A percentile compares a stretch with the other conserved stretches of the same genome.
Evolutionary conservation across 2,113 vertebrate genomes (phyloP).

Genomic region (Esox niger): DNA sequence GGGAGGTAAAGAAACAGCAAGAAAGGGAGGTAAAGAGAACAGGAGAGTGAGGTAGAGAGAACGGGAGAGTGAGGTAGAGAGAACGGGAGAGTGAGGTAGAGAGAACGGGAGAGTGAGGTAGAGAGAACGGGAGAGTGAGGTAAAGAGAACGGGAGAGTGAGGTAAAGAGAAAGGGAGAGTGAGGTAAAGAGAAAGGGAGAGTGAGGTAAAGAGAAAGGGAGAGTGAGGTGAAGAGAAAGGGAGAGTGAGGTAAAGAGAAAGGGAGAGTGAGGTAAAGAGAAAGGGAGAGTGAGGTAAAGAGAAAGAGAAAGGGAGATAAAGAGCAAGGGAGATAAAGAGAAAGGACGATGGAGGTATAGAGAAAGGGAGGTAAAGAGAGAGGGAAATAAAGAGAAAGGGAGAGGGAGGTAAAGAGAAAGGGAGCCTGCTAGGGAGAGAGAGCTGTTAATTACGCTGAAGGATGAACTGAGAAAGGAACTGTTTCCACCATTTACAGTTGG

Average conservation of each 20-base stretch:
- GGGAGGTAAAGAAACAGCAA: too few species aligned
- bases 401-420: neutral
- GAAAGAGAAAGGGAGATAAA: slow-evolving; percentile 27
- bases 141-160: neutral
- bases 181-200: slow-evolving; percentile 16
- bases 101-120: neutral
- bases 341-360: neutral
- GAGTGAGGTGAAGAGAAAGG: slow-evolving; percentile 9
- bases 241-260: slow-evolving; percentile 52
- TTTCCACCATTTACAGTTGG: too few species aligned
- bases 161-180: slow-evolving; percentile 11
- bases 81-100: too few species aligned
- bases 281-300: slow-evolving; percentile 36
- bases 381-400: neutral
- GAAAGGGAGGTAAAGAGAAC: too few species aligned
- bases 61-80: too few species aligned
- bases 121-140: slow-evolving; percentile 12
- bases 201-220: slow-evolving; percentile 9
- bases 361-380: neutral
- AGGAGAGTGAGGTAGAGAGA: too few species aligned
- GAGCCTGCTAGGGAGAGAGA: neutral
- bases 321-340: slow-evolving; percentile 26
- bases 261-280: slow-evolving; percentile 32
- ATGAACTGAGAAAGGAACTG: neutral
- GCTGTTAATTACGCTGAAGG: too few species aligned